Evolutionary conservation across 64 coral and sea anemone genomes (phyloP), one percentile per base, ranked within the genome.

Genomic region (Hydrozoanthus tunicans): DNA sequence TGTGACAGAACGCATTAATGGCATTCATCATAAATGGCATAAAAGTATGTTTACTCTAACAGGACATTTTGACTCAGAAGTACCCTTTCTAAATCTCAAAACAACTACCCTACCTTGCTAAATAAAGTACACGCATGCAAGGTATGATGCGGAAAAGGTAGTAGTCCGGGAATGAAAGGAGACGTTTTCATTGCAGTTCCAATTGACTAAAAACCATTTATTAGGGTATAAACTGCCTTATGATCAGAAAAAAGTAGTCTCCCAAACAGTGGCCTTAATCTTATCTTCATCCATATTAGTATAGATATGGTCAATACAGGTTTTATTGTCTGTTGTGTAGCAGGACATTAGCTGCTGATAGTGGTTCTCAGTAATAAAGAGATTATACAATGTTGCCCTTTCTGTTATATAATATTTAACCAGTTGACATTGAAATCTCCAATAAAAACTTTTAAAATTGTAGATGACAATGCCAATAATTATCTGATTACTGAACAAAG

Each of bases 11-110:
- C 77, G 77, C 20, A 53, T 79, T 11, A 81, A 91, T 55, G 78
- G 89, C 69, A 9, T 91, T 72, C 89, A 91, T 20, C 89, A 91
- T 53, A 32, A 91, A 23, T 57, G 77, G 11, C 90, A 76, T 83
- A 91, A 91, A 91, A 58, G 79, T 83, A 91, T 64, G 79, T 75
- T 59, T 56, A 77, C 72, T 79, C 89, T 56, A 91, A 66, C 8
- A 81, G 27, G 17, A 70, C 14, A 70, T n/a, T 25, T n/a, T n/a
- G 15, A 70, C 67, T 24, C 13, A 3, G 65, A 69, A 69, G 0
- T 69, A 70, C 24, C 17, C 67, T 70, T 70, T 70, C 67, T 70
- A 70, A 70, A 4, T 70, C 67, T 70, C 7, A 70, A 70, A 14
- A 70, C 32, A 43, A 43, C 32, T 43, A 43, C 32, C 17, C 67